Evolutionary conservation across 2,797 vertebrate species (phyloP), one percentile per base, ranked within the genome.

Genomic region (Periparus ater): DNA sequence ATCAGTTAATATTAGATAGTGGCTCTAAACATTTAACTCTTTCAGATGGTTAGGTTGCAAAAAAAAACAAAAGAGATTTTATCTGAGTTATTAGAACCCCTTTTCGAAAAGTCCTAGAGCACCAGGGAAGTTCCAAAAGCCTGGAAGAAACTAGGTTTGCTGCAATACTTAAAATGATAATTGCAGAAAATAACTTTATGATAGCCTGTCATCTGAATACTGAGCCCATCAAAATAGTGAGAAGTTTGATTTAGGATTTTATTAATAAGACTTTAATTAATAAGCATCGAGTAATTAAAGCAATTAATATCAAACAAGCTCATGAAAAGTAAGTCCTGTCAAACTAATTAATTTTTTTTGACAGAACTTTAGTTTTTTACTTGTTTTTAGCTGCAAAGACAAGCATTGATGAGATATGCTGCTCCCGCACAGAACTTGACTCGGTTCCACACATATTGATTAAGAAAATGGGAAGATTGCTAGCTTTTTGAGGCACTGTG

Each of bases 281-380:
- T 96, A 94, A 90, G 93, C 76, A 95, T 91, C 13, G 15, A 88
- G 91, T 95, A 95, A 96, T 96, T 96, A 96, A 95, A 94, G 80
- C 63, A 96, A 93, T 95, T 94, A 97, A 93, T 91, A 96, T 95
- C 96, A 95, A 95, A 92, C 48, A 89, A 88, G 85, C 58, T 86
- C 83, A 91, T 57, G 42, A 87, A 95, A 96, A 97, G 85, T 58
- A 96, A 89, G 91, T 90, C 71, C 90, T 94, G 96, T 96, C 85
- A 96, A 95, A 91, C 79, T 86, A 96, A 93, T 91, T 94, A 76
- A 26, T 25, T 88, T 80, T 79, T 89, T 95, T 79, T 83, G 51
- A 94, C 89, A 92, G 60, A 92, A 92, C 17, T 92, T 93, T 7
- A 26, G 22, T 25, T 95, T 93, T 94, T 84, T 3, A 42, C 70